phyloP scores from a whole-genome alignment of 2,888 invertebrate genomes.

The Sinodicranocentrus sp. region DNA sequence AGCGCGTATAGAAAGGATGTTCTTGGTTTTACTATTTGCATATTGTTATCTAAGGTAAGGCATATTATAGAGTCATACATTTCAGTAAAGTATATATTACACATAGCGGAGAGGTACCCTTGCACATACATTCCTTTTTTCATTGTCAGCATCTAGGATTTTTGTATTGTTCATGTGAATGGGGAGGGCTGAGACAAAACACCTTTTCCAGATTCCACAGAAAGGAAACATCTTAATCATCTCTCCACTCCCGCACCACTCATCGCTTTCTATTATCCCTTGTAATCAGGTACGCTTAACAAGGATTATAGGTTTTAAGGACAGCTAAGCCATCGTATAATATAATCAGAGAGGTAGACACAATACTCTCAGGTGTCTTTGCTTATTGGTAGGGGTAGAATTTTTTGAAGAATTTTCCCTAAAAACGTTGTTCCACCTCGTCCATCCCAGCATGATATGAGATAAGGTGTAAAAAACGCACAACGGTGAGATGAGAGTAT shows the following conservation, averaged over 20 bases:
- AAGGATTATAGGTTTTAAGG: constrained; percentile 56
- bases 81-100: not conserved
- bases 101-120: not conserved
- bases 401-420: too few relatives aligned
- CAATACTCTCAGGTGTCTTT: too few relatives aligned
- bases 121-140: not conserved
- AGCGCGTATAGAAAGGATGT: too few relatives aligned
- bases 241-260: constrained; percentile 57
- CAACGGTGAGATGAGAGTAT: not conserved
- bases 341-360: not conserved
- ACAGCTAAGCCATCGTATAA: constrained; percentile 21
- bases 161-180: constrained; percentile 59
- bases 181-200: constrained; percentile 66
- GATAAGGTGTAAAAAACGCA: constrained; percentile 3
- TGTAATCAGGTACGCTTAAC: constrained; percentile 60
- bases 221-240: constrained; percentile 65
- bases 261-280: constrained; percentile 59
- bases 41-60: not conserved
- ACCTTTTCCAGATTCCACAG: constrained; percentile 64
- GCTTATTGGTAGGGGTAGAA: not conserved
- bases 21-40: too few relatives aligned
- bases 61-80: not conserved
- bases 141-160: constrained; percentile 54
- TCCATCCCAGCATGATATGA: too few relatives aligned
- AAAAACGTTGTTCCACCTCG: too few relatives aligned